These are phyloP conservation scores for Eupleurogrammus muticus DNA, from an alignment of 2,797 vertebrate species.

Conservation along the genomic window DNA sequence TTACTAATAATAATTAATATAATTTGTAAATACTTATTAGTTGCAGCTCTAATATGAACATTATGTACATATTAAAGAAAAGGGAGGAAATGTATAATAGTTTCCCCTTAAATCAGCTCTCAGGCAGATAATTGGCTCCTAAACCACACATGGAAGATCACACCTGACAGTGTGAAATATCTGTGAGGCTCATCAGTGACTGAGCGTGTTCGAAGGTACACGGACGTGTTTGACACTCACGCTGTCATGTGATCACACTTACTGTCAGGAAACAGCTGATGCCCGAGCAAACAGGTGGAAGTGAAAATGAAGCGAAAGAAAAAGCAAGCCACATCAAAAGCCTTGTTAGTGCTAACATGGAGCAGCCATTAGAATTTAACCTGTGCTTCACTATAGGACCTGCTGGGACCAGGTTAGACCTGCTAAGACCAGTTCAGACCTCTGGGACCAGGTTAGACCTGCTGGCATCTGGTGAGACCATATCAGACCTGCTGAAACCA, in stretches of 20 bases:
- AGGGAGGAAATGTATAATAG: too few species aligned
- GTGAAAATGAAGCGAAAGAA: conserved; percentile 27
- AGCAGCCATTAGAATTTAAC: not conserved
- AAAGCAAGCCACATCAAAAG: conserved; percentile 1
- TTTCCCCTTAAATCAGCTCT: not conserved
- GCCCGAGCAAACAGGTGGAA: not conserved
- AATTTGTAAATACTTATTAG: too few species aligned
- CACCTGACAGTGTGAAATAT: not conserved
- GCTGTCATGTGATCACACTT: conserved; percentile 13
- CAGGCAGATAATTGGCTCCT: not conserved
- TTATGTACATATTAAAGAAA: too few species aligned
- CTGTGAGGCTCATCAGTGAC: not conserved
- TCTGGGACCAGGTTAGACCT: too few species aligned
- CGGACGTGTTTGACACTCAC: not conserved
- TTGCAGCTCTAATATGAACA: too few species aligned
- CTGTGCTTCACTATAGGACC: not conserved
- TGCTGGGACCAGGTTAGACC: not conserved
- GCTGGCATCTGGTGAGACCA: too few species aligned
- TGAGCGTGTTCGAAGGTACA: not conserved
- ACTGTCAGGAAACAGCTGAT: conserved; percentile 15
- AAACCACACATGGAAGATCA: conserved; percentile 2
- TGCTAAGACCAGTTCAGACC: too few species aligned
- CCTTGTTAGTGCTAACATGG: not conserved
- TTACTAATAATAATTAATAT: too few species aligned
- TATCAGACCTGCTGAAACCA: too few species aligned